These are phyloP conservation scores for Hylaeus anthracinus DNA, from an alignment of 1,140 invertebrate species.

Conservation along the genomic window DNA sequence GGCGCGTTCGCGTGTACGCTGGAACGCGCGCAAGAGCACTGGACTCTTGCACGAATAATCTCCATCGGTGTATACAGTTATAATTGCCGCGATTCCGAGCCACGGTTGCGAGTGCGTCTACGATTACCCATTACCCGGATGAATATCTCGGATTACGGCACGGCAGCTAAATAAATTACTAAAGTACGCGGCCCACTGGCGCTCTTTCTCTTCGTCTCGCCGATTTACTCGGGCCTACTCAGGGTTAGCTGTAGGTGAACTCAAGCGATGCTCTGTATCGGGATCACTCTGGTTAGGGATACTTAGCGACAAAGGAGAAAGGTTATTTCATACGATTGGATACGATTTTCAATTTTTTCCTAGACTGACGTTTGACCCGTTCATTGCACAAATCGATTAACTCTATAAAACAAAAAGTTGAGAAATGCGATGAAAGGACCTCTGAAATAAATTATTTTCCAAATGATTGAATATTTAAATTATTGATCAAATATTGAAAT, in stretches of 20 bases:
- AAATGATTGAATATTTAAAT: too few relatives aligned
- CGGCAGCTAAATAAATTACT: conserved; percentile 59
- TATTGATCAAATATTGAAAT: too few relatives aligned
- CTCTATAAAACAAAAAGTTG: too few relatives aligned
- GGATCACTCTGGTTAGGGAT: too few relatives aligned
- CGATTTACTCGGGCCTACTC: background rate
- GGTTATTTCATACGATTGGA: background rate
- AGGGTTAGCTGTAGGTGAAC: too few relatives aligned
- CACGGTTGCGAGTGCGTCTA: conserved; percentile 56
- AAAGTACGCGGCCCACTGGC: background rate
- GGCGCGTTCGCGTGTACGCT: background rate
- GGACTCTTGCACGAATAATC: background rate
- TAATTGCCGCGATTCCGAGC: conserved; percentile 59
- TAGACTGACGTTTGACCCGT: too few relatives aligned
- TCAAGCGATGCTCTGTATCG: too few relatives aligned
- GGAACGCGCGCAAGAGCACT: background rate
- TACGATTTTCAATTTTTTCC: too few relatives aligned
- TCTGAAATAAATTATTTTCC: too few relatives aligned
- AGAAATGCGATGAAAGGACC: too few relatives aligned
- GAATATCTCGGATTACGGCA: conserved; percentile 60
- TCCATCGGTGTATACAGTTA: conserved; percentile 49
- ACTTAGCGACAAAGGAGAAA: too few relatives aligned
- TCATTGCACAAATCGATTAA: too few relatives aligned
- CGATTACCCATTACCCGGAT: conserved; percentile 63
- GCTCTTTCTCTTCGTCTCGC: background rate